These are phyloP conservation scores for Falco peregrinus DNA, from an alignment of 2,797 vertebrate species.

Conservation along the genomic window DNA sequence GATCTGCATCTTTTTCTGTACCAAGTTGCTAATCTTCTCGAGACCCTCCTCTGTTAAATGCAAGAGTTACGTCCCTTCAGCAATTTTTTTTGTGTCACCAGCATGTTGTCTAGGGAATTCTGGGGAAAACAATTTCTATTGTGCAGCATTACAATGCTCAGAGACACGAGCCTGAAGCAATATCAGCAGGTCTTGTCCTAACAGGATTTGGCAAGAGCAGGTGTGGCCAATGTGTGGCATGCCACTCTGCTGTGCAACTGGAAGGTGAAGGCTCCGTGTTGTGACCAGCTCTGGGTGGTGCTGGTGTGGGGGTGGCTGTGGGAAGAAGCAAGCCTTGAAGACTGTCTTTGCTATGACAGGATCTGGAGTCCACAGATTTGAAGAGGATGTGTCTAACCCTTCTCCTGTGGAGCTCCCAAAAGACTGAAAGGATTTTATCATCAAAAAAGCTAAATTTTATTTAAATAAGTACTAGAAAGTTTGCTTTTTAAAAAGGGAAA, in stretches of 20 bases:
- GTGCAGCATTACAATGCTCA: neutral
- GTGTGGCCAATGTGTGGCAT: neutral
- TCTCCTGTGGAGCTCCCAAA: neutral
- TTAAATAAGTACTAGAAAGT: neutral
- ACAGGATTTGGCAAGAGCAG: neutral
- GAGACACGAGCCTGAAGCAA: fast-evolving
- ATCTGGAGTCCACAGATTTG: neutral
- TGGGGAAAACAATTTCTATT: neutral
- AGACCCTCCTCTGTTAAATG: neutral
- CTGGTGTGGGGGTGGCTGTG: neutral
- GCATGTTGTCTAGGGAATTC: neutral
- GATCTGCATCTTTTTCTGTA: neutral
- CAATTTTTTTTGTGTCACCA: neutral
- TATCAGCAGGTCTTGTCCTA: neutral
- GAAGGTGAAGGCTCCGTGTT: neutral
- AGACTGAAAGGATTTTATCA: neutral
- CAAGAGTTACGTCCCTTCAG: neutral
- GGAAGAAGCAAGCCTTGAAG: neutral
- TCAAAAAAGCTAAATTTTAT: neutral
- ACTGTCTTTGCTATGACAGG: neutral
- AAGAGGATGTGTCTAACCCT: neutral
- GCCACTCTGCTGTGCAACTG: neutral
- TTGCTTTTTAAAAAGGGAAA: neutral
- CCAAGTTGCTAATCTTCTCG: neutral
- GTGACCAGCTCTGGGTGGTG: neutral